A percentile compares a stretch with the other conserved stretches of the same genome.
These are phyloP conservation scores for Lepidocolaptes lacrymiger DNA, from an alignment of 2,797 vertebrate genomes.

Conservation along the genomic window DNA sequence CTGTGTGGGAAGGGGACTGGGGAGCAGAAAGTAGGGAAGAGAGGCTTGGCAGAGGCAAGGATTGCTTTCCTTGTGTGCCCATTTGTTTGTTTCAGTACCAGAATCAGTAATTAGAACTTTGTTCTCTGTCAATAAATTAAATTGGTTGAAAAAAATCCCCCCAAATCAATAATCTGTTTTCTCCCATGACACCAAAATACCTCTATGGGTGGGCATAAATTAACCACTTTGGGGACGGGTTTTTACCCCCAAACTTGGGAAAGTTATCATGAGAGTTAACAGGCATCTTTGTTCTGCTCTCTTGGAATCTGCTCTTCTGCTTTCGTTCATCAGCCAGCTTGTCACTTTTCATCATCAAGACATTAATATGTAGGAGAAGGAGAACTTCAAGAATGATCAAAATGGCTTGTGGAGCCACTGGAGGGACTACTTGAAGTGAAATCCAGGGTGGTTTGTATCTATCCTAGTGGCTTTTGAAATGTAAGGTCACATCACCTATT, in stretches of 20 bases:
- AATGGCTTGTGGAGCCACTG: not conserved
- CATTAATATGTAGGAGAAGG: accelerated
- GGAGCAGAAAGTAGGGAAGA: not conserved
- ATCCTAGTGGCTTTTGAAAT: not conserved
- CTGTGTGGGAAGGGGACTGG: accelerated
- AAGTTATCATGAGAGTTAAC: not conserved
- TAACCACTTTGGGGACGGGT: not conserved
- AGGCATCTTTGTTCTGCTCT: not conserved
- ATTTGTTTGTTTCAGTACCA: not conserved
- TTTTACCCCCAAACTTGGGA: not conserved
- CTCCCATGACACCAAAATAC: not conserved
- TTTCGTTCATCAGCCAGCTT: not conserved
- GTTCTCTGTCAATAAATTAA: not conserved
- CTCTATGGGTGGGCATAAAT: not conserved
- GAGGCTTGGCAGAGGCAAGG: not conserved
- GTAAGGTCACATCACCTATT: not conserved
- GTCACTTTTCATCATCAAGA: not conserved
- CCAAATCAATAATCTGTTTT: not conserved
- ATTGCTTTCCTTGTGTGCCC: not conserved
- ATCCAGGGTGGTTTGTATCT: not conserved
- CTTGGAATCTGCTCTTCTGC: not conserved
- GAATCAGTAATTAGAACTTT: not conserved
- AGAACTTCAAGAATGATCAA: not conserved
- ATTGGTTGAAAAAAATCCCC: not conserved
- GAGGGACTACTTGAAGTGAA: not conserved